These are phyloP conservation scores for Erpetoichthys calabaricus DNA, from an alignment of 2,797 vertebrate genomes.

Conservation along the genomic window DNA sequence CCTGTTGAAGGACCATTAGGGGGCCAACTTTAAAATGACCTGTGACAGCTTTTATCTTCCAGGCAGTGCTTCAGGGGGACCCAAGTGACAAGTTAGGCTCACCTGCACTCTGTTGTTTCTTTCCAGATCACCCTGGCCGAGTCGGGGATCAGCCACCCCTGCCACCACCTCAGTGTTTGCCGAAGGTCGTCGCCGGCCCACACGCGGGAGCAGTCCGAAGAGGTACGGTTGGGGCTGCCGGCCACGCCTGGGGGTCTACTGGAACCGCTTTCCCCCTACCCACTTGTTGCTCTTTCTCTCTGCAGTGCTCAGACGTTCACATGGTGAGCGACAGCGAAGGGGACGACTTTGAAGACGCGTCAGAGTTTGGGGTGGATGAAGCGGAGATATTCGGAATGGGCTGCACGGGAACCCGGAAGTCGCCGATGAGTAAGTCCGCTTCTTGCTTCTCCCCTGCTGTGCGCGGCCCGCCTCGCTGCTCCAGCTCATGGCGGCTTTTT, in stretches of 20 bases:
- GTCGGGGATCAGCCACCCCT: slow-evolving; percentile 83
- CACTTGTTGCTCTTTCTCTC: slow-evolving; percentile 16
- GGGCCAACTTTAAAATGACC: no score
- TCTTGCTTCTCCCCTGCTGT: no score
- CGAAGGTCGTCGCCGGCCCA: slow-evolving; percentile 78
- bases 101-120: neutral
- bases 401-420: slow-evolving; percentile 77
- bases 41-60: no score
- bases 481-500: no score
- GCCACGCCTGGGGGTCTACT: no score
- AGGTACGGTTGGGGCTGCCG: slow-evolving; percentile 44
- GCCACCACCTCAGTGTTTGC: slow-evolving; percentile 89
- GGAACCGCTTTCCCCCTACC: neutral
- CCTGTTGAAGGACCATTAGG: no score
- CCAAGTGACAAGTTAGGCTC: no score
- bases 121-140: slow-evolving; percentile 81
- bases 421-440: slow-evolving; percentile 81
- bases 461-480: no score
- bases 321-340: slow-evolving; percentile 98
- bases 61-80: no score
- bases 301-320: slow-evolving; percentile 87
- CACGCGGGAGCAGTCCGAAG: slow-evolving; percentile 79
- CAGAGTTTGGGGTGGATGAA: slow-evolving; percentile 95
- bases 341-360: slow-evolving; percentile 94
- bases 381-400: slow-evolving; percentile 93